Percentiles rank a stretch among this genome's conserved stretches.
phyloP scores from a whole-genome alignment of 2,113 vertebrate species.

The Pagrus major region DNA sequence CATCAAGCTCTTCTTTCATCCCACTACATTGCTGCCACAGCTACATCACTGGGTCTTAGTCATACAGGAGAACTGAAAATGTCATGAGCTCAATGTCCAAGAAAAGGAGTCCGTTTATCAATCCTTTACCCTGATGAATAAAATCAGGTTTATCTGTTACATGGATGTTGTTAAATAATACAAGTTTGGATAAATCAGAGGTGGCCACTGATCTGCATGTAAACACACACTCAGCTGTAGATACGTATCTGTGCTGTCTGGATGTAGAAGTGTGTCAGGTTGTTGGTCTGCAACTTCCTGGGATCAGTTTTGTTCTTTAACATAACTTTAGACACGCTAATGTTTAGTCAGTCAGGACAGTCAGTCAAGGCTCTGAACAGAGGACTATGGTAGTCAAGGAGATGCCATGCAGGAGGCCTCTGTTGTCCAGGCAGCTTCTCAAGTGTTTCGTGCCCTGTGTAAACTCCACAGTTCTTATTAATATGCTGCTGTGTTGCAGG shows the following conservation, averaged over 20 bases:
- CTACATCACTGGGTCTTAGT: neutral
- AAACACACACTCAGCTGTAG: neutral
- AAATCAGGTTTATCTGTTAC: neutral
- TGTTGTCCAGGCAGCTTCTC: constrained; percentile 21
- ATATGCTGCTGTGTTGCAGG: constrained; percentile 7
- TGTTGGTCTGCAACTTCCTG: neutral
- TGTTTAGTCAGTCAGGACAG: neutral
- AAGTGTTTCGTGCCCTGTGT: constrained; percentile 3
- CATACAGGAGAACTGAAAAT: neutral
- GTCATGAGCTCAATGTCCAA: too few species aligned
- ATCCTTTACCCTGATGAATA: neutral
- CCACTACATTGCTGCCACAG: neutral
- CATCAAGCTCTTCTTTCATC: neutral
- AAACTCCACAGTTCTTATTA: neutral
- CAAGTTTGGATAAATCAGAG: neutral
- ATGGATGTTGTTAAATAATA: too few species aligned
- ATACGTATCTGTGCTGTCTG: neutral
- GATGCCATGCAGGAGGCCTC: constrained; percentile 38
- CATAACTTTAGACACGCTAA: too few species aligned
- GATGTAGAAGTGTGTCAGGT: neutral
- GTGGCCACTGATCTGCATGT: neutral
- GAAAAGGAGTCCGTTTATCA: too few species aligned
- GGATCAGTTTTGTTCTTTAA: neutral
- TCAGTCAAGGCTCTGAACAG: neutral
- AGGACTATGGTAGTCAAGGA: constrained; percentile 37